Conservation (phyloP, 2,113 vertebrate species). For the Rutilus rutilus region DNA sequence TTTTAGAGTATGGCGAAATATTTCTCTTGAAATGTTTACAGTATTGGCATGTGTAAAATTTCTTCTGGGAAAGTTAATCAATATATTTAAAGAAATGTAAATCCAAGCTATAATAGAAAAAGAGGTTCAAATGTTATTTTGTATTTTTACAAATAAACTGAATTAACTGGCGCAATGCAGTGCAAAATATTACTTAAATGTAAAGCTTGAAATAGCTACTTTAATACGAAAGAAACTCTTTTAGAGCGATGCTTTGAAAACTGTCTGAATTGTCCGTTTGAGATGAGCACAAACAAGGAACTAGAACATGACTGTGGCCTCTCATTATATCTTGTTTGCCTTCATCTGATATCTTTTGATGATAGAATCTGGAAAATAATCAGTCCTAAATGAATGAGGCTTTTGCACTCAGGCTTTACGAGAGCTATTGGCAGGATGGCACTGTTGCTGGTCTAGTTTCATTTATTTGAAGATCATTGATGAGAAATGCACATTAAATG, state of each 20-base stretch:
- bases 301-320: slow-evolving; percentile 29
- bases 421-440: slow-evolving; percentile 42
- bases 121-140: not conserved
- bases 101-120: not conserved
- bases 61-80: not conserved
- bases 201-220: slow-evolving; percentile 7
- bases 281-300: slow-evolving; percentile 15
- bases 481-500: slow-evolving; percentile 43
- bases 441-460: slow-evolving; percentile 20
- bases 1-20: slow-evolving; percentile 5
- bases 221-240: not conserved
- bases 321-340: slow-evolving; percentile 49
- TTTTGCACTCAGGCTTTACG: slow-evolving; percentile 19
- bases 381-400: slow-evolving; percentile 46
- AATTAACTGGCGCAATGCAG: not conserved
- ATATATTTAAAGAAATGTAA: not conserved
- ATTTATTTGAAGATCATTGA: slow-evolving; percentile 56
- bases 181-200: not conserved
- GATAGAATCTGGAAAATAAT: slow-evolving; percentile 56
- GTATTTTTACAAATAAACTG: not conserved
- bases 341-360: slow-evolving; percentile 54
- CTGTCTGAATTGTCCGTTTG: slow-evolving; percentile 11
- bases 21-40: not conserved
- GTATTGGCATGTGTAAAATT: not conserved
- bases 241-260: slow-evolving; percentile 22